Evolutionary conservation across 2,888 invertebrate genomes (phyloP).

Genomic region (Folsomia manolachei): DNA sequence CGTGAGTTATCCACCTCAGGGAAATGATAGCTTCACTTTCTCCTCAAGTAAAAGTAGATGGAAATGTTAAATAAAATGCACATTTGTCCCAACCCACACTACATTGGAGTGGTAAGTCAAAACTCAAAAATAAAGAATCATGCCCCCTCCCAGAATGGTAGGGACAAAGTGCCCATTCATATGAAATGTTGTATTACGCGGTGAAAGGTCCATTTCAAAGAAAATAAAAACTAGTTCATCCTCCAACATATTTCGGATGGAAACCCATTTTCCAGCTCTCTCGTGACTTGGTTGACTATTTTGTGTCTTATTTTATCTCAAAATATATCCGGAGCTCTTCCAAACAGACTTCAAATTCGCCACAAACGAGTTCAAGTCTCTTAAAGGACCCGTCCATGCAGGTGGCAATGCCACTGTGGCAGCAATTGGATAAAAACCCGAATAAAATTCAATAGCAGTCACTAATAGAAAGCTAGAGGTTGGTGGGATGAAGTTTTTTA

Average conservation of each 20-base stretch:
- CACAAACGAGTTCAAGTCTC: not conserved
- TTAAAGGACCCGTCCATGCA: not conserved
- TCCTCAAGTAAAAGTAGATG: not conserved
- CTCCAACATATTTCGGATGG: slow-evolving; percentile 21
- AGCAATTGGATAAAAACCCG: too few relatives aligned
- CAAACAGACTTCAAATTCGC: slow-evolving; percentile 2
- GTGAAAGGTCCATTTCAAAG: not conserved
- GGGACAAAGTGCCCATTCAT: not conserved
- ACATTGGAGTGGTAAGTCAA: not conserved
- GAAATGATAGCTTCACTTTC: not conserved
- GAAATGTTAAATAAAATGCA: too few relatives aligned
- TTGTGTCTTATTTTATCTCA: slow-evolving; percentile 16
- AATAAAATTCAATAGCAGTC: too few relatives aligned
- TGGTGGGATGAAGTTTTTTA: too few relatives aligned
- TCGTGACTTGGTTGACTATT: slow-evolving; percentile 22
- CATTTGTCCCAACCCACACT: not conserved
- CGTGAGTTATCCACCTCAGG: not conserved
- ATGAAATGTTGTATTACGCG: slow-evolving; percentile 1
- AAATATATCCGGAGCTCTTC: not conserved
- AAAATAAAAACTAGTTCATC: slow-evolving; percentile 16
- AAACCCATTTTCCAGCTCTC: slow-evolving; percentile 9
- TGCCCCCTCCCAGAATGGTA: not conserved
- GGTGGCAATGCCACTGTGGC: not conserved
- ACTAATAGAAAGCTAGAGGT: too few relatives aligned
- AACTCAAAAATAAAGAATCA: slow-evolving; percentile 1